Evolutionary conservation across 2,113 vertebrate genomes (phyloP).

Genomic region (Pachyramphus minor): DNA sequence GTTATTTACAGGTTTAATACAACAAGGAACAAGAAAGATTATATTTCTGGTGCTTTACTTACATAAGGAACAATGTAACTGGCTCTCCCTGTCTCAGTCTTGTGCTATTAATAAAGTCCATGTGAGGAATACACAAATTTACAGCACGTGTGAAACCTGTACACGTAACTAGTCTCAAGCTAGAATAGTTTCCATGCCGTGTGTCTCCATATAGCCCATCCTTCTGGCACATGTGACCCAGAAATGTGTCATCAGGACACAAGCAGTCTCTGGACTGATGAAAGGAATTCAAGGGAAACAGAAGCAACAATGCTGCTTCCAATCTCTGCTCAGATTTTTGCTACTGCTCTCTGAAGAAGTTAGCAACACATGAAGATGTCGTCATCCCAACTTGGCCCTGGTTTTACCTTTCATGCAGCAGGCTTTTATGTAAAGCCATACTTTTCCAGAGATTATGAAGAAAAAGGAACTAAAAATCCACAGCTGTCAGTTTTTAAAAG

Average conservation of each 20-base stretch:
- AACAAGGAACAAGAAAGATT: neutral
- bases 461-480: neutral
- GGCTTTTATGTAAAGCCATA: neutral
- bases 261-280: neutral
- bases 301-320: neutral
- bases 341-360: neutral
- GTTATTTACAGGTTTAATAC: neutral
- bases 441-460: neutral
- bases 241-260: slow-evolving; percentile 8
- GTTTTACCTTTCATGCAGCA: neutral
- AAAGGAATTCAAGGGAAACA: slow-evolving; percentile 19
- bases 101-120: slow-evolving; percentile 53
- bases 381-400: neutral
- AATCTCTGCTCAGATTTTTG: neutral
- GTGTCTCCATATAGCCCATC: slow-evolving; percentile 28
- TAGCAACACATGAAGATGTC: neutral
- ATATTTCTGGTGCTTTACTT: neutral
- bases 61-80: neutral
- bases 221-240: slow-evolving; percentile 32
- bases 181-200: slow-evolving; percentile 48
- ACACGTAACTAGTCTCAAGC: neutral
- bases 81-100: neutral
- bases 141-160: neutral
- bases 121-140: slow-evolving; percentile 14
- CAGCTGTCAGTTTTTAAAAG: neutral